These are phyloP conservation scores for Capreolus pygargus DNA, from an alignment of 2,113 vertebrate species.

Conservation along the genomic window DNA sequence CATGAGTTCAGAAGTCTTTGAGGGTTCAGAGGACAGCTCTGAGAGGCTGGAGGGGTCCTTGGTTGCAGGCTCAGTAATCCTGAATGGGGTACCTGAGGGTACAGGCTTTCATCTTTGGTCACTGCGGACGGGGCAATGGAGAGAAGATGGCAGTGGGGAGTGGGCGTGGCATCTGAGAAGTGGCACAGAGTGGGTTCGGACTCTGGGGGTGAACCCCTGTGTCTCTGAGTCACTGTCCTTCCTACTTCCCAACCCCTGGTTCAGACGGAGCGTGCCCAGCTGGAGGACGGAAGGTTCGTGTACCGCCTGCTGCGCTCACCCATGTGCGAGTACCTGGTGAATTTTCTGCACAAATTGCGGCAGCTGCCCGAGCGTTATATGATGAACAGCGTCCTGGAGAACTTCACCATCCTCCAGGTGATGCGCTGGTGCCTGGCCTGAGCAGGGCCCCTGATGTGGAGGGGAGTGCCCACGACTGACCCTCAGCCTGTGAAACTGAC, in stretches of 20 bases:
- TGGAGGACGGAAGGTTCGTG: conserved; percentile 79
- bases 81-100: neutral
- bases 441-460: no score
- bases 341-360: conserved; percentile 81
- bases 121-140: neutral
- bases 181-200: neutral
- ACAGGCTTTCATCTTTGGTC: neutral
- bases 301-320: conserved; percentile 81
- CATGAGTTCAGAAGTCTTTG: neutral
- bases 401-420: conserved; percentile 83
- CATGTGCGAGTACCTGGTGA: conserved; percentile 83
- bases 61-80: neutral
- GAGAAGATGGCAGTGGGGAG: neutral
- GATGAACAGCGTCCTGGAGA: conserved; percentile 82
- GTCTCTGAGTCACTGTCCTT: neutral
- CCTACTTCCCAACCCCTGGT: neutral
- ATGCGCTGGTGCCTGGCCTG: fast-evolving
- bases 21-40: neutral
- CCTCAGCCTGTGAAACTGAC: neutral
- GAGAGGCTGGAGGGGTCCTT: neutral
- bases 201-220: neutral
- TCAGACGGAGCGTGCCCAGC: conserved; percentile 78
- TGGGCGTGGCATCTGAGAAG: neutral
- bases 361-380: conserved; percentile 78
- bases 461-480: neutral